These are phyloP conservation scores for Leptopilina clavipes DNA, from an alignment of 1,140 invertebrate genomes.

Conservation along the genomic window DNA sequence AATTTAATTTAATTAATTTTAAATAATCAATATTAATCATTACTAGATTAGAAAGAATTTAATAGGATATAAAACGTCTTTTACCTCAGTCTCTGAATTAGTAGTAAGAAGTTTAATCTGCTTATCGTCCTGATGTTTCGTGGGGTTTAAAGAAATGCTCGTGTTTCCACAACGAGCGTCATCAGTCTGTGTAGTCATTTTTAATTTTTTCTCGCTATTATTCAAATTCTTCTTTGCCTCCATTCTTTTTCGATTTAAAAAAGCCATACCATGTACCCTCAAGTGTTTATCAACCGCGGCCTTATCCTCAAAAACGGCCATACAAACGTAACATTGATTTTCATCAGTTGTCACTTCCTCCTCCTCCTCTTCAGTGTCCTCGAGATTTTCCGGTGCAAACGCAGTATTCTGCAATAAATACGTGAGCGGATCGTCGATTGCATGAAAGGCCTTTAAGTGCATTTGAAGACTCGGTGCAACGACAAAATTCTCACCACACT, in stretches of 20 bases:
- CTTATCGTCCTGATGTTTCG: neutral
- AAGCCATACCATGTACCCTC: constrained; percentile 81
- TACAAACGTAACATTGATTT: constrained; percentile 81
- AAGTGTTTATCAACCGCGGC: constrained; percentile 77
- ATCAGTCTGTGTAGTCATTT: neutral
- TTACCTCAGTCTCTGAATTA: constrained; percentile 16
- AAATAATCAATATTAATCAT: too few relatives aligned
- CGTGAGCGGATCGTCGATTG: constrained; percentile 75
- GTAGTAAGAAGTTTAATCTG: neutral
- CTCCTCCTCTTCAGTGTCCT: constrained; percentile 63
- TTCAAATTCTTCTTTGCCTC: constrained; percentile 66
- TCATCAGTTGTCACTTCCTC: constrained; percentile 72
- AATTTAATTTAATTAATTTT: too few relatives aligned
- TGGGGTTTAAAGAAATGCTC: neutral
- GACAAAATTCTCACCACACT: constrained; percentile 81
- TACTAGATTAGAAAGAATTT: too few relatives aligned
- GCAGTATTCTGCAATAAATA: constrained; percentile 78
- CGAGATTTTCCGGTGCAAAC: constrained; percentile 73
- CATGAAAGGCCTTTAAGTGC: constrained; percentile 79
- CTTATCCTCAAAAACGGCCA: constrained; percentile 77
- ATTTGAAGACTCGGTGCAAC: constrained; percentile 79
- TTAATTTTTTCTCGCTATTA: constrained; percentile 51
- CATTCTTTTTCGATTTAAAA: constrained; percentile 72
- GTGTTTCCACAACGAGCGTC: neutral
- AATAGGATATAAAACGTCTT: too few relatives aligned